These are phyloP conservation scores for Plodia interpunctella DNA, from an alignment of 1,140 invertebrate species.

Conservation along the genomic window DNA sequence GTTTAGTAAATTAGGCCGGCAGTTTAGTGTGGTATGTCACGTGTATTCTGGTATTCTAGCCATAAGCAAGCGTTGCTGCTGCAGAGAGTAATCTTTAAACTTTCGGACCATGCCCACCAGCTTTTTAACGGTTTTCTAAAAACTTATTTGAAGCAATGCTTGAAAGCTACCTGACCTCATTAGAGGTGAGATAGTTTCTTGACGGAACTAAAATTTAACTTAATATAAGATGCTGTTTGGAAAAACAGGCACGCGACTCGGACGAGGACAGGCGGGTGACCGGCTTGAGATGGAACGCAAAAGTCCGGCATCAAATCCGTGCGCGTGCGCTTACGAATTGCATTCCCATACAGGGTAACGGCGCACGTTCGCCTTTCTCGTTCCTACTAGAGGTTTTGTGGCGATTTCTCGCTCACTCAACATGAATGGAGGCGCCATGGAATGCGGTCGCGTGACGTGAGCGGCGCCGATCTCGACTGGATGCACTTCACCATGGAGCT, in stretches of 20 bases:
- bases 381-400: constrained; percentile 47
- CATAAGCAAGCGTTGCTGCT: too few relatives aligned
- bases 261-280: constrained; percentile 40
- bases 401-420: constrained; percentile 54
- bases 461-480: constrained; percentile 64
- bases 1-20: too few relatives aligned
- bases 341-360: constrained; percentile 72
- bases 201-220: too few relatives aligned
- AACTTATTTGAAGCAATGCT: too few relatives aligned
- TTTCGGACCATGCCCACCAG: too few relatives aligned
- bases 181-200: too few relatives aligned
- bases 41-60: too few relatives aligned
- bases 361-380: constrained; percentile 57
- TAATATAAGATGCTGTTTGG: too few relatives aligned
- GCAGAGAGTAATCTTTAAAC: too few relatives aligned
- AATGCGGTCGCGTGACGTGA: constrained; percentile 72
- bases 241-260: constrained; percentile 31
- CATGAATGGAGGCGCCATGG: constrained; percentile 73
- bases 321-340: constrained; percentile 72
- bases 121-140: too few relatives aligned
- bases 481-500: constrained; percentile 66
- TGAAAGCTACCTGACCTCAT: too few relatives aligned
- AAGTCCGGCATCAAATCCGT: constrained; percentile 64
- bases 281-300: constrained; percentile 52
- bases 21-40: too few relatives aligned